Percentiles rank a stretch among this genome's conserved stretches.
These are phyloP conservation scores for Erithacus rubecula DNA, from an alignment of 2,797 vertebrate species.

Conservation along the genomic window DNA sequence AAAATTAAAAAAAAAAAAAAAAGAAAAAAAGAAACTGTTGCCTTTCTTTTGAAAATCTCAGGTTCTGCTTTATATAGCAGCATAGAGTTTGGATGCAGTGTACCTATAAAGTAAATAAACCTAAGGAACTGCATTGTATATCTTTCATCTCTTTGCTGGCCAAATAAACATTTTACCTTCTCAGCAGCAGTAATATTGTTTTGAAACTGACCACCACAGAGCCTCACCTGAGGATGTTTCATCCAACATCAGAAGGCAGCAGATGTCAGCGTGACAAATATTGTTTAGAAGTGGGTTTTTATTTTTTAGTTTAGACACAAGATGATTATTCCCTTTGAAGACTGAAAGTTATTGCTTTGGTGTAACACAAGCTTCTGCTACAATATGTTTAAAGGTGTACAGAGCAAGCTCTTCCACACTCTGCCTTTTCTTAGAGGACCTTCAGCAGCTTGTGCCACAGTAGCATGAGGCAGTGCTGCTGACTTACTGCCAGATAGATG, in stretches of 20 bases:
- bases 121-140: background rate
- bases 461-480: background rate
- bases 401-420: background rate
- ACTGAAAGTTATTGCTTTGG: background rate
- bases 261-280: background rate
- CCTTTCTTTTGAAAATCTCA: background rate
- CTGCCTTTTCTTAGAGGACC: background rate
- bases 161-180: background rate
- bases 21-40: background rate
- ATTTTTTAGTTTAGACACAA: background rate
- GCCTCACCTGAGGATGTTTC: background rate
- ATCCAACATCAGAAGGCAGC: background rate
- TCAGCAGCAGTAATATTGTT: background rate
- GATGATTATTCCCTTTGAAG: background rate
- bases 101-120: background rate
- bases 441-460: rapidly evolving
- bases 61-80: background rate
- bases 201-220: background rate
- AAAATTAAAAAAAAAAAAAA: background rate
- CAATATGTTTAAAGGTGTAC: background rate
- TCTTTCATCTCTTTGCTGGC: background rate
- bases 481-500: background rate
- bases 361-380: background rate
- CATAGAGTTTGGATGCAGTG: background rate
- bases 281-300: background rate